Conservation (phyloP, 1,140 invertebrate species). For the Pentalonia nigronervosa region DNA sequence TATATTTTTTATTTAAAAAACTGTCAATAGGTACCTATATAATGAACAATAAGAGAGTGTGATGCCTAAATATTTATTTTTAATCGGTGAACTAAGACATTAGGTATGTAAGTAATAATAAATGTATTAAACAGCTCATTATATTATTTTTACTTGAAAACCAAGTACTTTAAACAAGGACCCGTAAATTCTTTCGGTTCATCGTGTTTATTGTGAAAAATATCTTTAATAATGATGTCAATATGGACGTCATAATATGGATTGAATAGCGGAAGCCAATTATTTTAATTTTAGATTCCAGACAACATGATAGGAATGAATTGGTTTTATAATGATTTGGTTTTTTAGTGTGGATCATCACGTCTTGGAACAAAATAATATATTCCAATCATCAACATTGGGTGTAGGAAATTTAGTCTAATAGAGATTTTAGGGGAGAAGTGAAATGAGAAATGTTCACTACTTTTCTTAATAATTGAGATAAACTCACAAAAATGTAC, state of each 20-base stretch:
- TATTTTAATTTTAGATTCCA: neutral
- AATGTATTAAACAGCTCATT: neutral
- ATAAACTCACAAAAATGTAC: too few relatives aligned
- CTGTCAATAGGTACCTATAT: neutral
- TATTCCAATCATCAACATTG: neutral
- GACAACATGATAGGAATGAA: neutral
- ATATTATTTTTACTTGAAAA: slow-evolving; percentile 7
- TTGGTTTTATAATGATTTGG: neutral
- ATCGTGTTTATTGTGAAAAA: neutral
- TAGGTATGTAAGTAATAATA: neutral
- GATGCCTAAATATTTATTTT: neutral
- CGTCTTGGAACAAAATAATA: neutral
- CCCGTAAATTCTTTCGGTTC: neutral
- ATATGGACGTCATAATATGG: neutral
- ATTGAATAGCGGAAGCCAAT: slow-evolving; percentile 11
- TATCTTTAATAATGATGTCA: neutral
- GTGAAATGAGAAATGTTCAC: too few relatives aligned
- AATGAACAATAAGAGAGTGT: neutral
- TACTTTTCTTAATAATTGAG: too few relatives aligned
- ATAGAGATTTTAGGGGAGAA: too few relatives aligned
- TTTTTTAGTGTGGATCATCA: neutral
- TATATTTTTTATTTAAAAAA: too few relatives aligned
- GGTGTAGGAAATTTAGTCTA: too few relatives aligned
- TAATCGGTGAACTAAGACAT: neutral
- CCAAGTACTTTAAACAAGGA: neutral